Evolutionary conservation across 2,797 vertebrate species (phyloP).

Genomic region (Monodelphis domestica): DNA sequence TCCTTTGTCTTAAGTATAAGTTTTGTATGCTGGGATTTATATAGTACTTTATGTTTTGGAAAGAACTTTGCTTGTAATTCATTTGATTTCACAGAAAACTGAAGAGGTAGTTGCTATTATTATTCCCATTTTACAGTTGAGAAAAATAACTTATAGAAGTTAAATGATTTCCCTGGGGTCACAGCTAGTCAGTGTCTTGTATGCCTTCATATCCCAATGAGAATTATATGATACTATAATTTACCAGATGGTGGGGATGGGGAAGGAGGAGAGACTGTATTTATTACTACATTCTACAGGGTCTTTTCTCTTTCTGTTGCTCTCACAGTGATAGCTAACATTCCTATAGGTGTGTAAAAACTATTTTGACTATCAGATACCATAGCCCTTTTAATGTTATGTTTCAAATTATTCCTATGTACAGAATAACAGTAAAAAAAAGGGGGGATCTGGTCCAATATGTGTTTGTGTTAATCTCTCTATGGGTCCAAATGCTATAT

Average conservation of each 20-base stretch:
- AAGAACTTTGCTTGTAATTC: background rate
- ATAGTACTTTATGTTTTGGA: background rate
- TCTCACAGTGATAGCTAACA: background rate
- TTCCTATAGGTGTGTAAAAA: background rate
- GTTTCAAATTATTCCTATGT: background rate
- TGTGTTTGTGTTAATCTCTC: background rate
- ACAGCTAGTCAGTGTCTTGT: background rate
- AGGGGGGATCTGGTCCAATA: background rate
- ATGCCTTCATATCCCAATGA: background rate
- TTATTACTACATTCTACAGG: background rate
- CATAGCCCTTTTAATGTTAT: background rate
- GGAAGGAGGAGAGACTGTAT: background rate
- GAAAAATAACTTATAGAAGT: background rate
- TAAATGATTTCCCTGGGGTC: background rate
- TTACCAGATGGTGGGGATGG: background rate
- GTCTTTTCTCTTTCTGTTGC: background rate
- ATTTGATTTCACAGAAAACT: background rate
- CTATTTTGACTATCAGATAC: background rate
- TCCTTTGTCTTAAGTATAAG: background rate
- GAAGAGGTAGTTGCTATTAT: background rate
- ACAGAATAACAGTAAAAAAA: background rate
- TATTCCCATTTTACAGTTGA: background rate
- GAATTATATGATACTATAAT: background rate
- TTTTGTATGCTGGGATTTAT: background rate
- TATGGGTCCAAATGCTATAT: background rate